Base-by-base conservation (phyloP, 2,113 vertebrate species). In the Mobula birostris region DNA sequence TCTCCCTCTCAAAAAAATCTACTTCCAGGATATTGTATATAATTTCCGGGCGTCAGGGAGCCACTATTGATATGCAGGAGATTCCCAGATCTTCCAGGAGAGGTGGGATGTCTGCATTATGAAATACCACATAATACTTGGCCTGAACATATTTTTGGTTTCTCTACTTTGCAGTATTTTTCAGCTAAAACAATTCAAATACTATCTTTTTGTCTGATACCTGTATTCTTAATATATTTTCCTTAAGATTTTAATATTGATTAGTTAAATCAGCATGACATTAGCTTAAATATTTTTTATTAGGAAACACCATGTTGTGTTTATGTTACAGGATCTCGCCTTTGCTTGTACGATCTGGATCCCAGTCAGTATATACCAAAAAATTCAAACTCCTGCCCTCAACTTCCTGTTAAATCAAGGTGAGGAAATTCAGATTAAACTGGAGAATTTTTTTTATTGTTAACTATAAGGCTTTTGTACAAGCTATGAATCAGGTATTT, bases 381-480 rank as follows among this genome's bases (percentile, higher is more conserved):
- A 94, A 97, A 97, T 27, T 95, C 96, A 94, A 95, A 95, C n/a
- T 97, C 98, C 79, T 99, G 99, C 96, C 99, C 99, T 95, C 99
- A 98, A 96, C 98, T 99, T 94, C 98, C 99, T 94, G 99, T 99
- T 95, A 98, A 98, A 94, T 97, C 97, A 95, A 99, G 98, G 98
- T 99, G 96, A 95, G 97, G 9, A 90, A 48, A 6, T 29, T 74
- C n/a, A 19, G 40, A 29, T 12, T 14, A 12, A 48, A 74, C 3
- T 5, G 1, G 32, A 15, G 36, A 40, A 72, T n/a, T 24, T 63
- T 40, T 63, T 24, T 8, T 63, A 32, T 66, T 14, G 5, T 56
- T 63, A 90, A 90, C 63, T n/a, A n/a, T 63, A 58, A 63, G 12
- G n/a, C 27, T 90, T 66, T 63, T 68, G 12, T 61, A 8, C 6